phyloP scores from a whole-genome alignment of 2,888 invertebrate genomes.

The Phasia obesa region DNA sequence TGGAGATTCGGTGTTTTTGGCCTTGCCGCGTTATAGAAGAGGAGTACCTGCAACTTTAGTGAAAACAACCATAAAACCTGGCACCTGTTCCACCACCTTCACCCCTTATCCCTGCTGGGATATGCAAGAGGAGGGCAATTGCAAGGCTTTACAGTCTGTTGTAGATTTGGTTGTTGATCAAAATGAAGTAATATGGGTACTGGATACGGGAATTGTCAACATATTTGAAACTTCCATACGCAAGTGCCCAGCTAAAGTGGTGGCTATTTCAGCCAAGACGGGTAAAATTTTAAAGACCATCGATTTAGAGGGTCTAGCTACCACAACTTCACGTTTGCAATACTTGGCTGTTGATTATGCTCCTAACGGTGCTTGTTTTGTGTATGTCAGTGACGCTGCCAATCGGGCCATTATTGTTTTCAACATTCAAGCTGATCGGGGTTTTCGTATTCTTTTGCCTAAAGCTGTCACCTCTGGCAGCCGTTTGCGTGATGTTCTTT shows the following conservation, averaged over 20 bases:
- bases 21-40: constrained; percentile 85
- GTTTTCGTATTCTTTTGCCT: constrained; percentile 86
- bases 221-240: constrained; percentile 86
- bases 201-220: constrained; percentile 88
- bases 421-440: constrained; percentile 85
- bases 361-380: constrained; percentile 85
- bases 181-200: constrained; percentile 87
- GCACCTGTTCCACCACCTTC: constrained; percentile 83
- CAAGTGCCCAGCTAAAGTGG: constrained; percentile 87
- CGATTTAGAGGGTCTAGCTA: constrained; percentile 85
- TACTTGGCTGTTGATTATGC: constrained; percentile 87
- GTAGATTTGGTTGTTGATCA: constrained; percentile 86
- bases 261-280: constrained; percentile 85
- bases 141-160: constrained; percentile 86
- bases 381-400: constrained; percentile 87
- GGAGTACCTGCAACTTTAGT: constrained; percentile 88
- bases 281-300: constrained; percentile 86
- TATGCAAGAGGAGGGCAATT: constrained; percentile 86
- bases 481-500: constrained; percentile 85
- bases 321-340: constrained; percentile 86
- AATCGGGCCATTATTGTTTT: constrained; percentile 87
- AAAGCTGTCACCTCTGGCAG: constrained; percentile 84
- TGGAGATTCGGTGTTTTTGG: constrained; percentile 84
- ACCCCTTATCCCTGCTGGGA: constrained; percentile 86
- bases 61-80: constrained; percentile 83